phyloP scores from a whole-genome alignment of 2,888 invertebrate species.

The Cotesia congregata region DNA sequence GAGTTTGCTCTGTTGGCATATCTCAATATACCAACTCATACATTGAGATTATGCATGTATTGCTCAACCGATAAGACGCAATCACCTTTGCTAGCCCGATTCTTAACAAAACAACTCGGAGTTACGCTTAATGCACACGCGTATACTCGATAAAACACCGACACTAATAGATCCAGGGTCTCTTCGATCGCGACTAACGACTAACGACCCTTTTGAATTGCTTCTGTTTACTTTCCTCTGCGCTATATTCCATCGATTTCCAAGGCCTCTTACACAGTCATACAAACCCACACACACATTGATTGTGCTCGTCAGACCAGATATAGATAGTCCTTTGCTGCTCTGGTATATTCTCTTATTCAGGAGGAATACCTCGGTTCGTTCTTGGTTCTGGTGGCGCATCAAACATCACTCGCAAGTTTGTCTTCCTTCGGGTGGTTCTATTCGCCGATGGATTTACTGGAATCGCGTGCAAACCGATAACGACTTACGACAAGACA shows the following conservation, averaged over 20 bases:
- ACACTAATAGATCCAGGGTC: constrained; percentile 29
- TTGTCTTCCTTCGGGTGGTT: constrained; percentile 19
- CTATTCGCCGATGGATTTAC: constrained; percentile 26
- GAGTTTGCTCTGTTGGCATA: constrained; percentile 16
- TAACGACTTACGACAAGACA: constrained; percentile 29
- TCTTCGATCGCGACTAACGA: constrained; percentile 37
- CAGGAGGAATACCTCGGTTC: neutral
- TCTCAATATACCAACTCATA: constrained; percentile 6
- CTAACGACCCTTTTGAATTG: constrained; percentile 25
- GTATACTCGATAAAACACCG: constrained; percentile 3
- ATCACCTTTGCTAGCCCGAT: constrained; percentile 32
- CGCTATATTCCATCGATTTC: neutral
- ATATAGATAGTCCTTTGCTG: neutral
- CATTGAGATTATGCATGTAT: neutral
- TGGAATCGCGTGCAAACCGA: constrained; percentile 32
- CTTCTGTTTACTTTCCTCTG: constrained; percentile 35
- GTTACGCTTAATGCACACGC: constrained; percentile 34
- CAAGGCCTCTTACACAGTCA: neutral
- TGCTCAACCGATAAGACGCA: constrained; percentile 39
- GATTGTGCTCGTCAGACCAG: neutral
- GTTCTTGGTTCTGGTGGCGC: neutral
- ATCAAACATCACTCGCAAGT: constrained; percentile 23
- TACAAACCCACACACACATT: neutral
- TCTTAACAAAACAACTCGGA: constrained; percentile 15
- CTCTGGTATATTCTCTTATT: neutral